A percentile compares a stretch with the other conserved stretches of the same genome.
phyloP scores from a whole-genome alignment of 2,888 invertebrate species.

The Congeria kusceri region DNA sequence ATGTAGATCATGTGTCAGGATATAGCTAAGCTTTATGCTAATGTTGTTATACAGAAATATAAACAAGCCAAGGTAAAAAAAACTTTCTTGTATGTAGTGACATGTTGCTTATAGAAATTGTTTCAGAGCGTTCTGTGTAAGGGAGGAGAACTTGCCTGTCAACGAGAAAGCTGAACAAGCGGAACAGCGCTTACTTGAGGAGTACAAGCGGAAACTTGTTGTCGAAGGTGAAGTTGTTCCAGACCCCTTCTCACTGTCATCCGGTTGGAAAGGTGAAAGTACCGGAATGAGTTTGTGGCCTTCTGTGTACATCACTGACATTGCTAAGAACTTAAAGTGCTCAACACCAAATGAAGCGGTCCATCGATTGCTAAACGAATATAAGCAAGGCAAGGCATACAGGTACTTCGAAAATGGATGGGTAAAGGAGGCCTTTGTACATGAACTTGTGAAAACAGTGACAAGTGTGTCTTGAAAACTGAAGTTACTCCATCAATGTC shows the following conservation, averaged over 20 bases:
- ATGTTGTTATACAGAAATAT: too few species aligned
- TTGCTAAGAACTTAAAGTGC: slow-evolving; percentile 34
- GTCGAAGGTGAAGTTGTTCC: slow-evolving; percentile 25
- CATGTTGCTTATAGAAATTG: too few species aligned
- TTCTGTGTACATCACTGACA: slow-evolving; percentile 49
- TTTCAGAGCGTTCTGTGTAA: slow-evolving; percentile 49
- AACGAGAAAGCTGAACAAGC: slow-evolving; percentile 28
- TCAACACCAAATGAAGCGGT: slow-evolving; percentile 26
- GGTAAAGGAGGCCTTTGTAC: slow-evolving; percentile 50
- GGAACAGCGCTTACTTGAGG: slow-evolving; percentile 24
- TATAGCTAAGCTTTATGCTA: too few species aligned
- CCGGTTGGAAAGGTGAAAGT: slow-evolving; percentile 50
- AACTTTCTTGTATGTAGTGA: too few species aligned
- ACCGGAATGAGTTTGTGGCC: slow-evolving; percentile 41
- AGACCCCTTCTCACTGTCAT: slow-evolving; percentile 40
- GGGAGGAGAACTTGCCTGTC: slow-evolving; percentile 42
- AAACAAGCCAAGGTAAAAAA: too few species aligned
- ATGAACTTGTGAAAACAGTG: slow-evolving; percentile 14
- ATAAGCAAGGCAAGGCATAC: slow-evolving; percentile 52
- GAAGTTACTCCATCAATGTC: slow-evolving; percentile 51
- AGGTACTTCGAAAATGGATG: slow-evolving; percentile 48
- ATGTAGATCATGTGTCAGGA: too few species aligned
- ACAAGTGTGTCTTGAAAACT: slow-evolving; percentile 45
- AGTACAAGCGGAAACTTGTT: slow-evolving; percentile 37
- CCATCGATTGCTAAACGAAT: slow-evolving; percentile 43